These are phyloP conservation scores for Apis cerana DNA, from an alignment of 1,140 invertebrate genomes.

Conservation along the genomic window DNA sequence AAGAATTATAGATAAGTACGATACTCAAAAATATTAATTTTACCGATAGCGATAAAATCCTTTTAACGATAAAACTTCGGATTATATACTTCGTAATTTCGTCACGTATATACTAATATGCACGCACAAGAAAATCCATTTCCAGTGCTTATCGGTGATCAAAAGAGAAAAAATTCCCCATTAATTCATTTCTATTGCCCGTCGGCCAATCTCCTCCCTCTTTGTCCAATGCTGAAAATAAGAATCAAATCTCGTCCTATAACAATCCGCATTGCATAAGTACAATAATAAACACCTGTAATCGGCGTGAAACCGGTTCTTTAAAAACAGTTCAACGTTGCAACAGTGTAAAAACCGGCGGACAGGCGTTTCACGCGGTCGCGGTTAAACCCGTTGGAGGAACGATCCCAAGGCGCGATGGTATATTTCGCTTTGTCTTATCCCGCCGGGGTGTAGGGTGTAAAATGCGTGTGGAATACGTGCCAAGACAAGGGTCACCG, in stretches of 20 bases:
- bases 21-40: neutral
- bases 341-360: neutral
- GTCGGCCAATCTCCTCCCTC: neutral
- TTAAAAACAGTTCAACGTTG: constrained; percentile 17
- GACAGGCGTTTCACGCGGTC: constrained; percentile 13
- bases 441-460: constrained; percentile 22
- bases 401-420: neutral
- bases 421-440: constrained; percentile 50
- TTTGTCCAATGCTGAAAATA: neutral
- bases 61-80: no score
- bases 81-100: neutral
- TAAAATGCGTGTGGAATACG: constrained; percentile 65
- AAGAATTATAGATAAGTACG: neutral
- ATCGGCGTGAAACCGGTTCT: constrained; percentile 23
- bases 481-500: constrained; percentile 60
- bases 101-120: neutral
- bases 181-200: neutral
- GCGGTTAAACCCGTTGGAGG: constrained; percentile 22
- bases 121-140: neutral
- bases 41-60: neutral
- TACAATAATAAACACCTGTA: constrained; percentile 27
- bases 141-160: neutral
- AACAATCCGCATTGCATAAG: neutral
- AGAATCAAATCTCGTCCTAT: no score
- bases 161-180: neutral